Conservation (phyloP, 2,113 vertebrate species). For the Setophaga petechia region DNA sequence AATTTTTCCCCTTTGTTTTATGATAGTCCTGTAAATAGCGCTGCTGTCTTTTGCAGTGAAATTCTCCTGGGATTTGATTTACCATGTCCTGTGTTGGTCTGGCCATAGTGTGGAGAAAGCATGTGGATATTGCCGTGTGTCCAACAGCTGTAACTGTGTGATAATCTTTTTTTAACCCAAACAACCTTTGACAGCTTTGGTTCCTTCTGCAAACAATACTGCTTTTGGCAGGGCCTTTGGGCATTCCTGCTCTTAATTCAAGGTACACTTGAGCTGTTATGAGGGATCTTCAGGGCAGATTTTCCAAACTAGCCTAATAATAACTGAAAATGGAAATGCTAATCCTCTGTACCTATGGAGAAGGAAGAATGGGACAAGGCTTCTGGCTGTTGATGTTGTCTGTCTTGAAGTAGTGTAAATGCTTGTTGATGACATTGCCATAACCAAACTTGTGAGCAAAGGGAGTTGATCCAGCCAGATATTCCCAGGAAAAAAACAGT, state of each 20-base stretch:
- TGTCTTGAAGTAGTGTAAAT: background rate
- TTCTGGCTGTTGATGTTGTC: background rate
- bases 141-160: background rate
- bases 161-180: background rate
- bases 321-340: background rate
- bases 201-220: background rate
- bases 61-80: background rate
- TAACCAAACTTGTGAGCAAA: background rate
- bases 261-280: background rate
- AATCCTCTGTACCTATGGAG: background rate
- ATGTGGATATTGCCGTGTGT: background rate
- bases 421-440: rapidly evolving
- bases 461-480: background rate
- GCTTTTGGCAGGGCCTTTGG: background rate
- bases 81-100: background rate
- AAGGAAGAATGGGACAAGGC: background rate
- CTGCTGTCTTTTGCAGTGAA: background rate
- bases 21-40: background rate
- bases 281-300: background rate
- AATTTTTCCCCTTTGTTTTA: background rate
- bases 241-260: background rate
- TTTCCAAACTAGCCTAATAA: background rate
- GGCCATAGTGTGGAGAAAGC: background rate
- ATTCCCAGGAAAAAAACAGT: background rate
- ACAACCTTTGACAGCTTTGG: background rate